phyloP scores from a whole-genome alignment of 1,140 invertebrate genomes.

The Galendromus occidentalis region DNA sequence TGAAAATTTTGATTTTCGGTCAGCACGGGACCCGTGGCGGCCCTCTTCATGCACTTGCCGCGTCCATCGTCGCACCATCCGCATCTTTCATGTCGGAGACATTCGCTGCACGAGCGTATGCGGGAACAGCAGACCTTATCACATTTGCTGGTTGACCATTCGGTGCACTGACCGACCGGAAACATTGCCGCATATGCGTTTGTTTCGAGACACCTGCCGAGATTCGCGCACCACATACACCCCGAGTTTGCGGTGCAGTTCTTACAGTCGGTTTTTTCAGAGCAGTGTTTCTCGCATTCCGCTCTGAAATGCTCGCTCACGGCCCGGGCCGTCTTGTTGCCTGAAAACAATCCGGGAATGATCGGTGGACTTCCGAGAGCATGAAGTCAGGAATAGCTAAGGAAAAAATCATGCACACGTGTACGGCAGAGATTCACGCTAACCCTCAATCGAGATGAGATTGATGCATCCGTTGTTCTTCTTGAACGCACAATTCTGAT shows the following conservation, averaged over 20 bases:
- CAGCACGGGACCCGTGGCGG: constrained; percentile 33
- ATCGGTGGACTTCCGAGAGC: neutral
- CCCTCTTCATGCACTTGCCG: constrained; percentile 52
- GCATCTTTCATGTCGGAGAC: constrained; percentile 71
- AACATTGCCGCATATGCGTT: constrained; percentile 87
- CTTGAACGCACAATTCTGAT: constrained; percentile 32
- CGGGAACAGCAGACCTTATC: constrained; percentile 35
- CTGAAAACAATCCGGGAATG: neutral
- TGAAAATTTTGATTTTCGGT: no score
- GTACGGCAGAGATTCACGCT: neutral
- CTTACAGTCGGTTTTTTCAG: neutral
- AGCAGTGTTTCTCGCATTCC: neutral
- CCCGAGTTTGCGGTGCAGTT: neutral
- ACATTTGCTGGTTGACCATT: constrained; percentile 54
- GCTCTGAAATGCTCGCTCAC: neutral
- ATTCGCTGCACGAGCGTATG: constrained; percentile 54
- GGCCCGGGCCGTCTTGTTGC: neutral
- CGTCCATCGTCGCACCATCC: constrained; percentile 94
- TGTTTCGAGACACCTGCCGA: constrained; percentile 70
- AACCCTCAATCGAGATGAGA: constrained; percentile 11
- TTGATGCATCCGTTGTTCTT: constrained; percentile 1
- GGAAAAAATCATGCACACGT: no score
- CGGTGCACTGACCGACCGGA: constrained; percentile 86
- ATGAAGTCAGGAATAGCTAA: neutral
- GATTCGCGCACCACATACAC: constrained; percentile 48